phyloP scores from a whole-genome alignment of 64 coral and sea anemone species.

The Porites australiensis region DNA sequence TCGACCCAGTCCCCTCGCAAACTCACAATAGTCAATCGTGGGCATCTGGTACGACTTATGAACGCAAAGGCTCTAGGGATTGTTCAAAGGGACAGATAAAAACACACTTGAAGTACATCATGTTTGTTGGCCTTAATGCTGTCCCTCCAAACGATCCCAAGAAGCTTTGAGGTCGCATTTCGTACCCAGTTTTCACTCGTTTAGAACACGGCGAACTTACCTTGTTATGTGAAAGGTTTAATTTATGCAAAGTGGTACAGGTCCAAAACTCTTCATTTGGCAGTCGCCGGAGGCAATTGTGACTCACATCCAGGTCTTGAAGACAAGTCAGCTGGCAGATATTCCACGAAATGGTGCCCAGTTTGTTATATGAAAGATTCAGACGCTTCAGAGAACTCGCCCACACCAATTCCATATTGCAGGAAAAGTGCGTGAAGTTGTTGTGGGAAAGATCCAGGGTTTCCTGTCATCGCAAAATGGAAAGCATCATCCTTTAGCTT shows the following conservation, averaged over 20 bases:
- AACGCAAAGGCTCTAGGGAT: too few relatives aligned
- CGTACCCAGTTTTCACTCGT: background rate
- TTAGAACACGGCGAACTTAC: slow-evolving; percentile 45
- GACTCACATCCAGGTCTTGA: slow-evolving; percentile 81
- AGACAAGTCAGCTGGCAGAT: slow-evolving; percentile 76
- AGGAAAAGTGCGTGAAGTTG: slow-evolving; percentile 43
- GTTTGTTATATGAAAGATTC: slow-evolving; percentile 69
- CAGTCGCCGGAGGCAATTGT: slow-evolving; percentile 74
- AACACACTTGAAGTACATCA: too few relatives aligned
- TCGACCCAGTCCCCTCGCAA: too few relatives aligned
- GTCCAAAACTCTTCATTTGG: slow-evolving; percentile 80
- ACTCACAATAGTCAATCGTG: too few relatives aligned
- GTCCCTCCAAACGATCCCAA: too few relatives aligned
- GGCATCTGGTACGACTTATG: too few relatives aligned
- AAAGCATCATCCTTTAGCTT: background rate
- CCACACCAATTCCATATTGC: slow-evolving; percentile 69
- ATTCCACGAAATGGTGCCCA: slow-evolving; percentile 83
- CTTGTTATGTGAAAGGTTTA: slow-evolving; percentile 92
- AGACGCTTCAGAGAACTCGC: slow-evolving; percentile 48
- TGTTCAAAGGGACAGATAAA: too few relatives aligned
- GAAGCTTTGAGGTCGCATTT: too few relatives aligned
- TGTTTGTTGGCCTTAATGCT: too few relatives aligned
- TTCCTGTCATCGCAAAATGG: slow-evolving; percentile 29
- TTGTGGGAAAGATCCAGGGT: slow-evolving; percentile 78
- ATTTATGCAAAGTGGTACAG: slow-evolving; percentile 68